phyloP scores from a whole-genome alignment of 2,113 vertebrate species.

The Phaethon lepturus region DNA sequence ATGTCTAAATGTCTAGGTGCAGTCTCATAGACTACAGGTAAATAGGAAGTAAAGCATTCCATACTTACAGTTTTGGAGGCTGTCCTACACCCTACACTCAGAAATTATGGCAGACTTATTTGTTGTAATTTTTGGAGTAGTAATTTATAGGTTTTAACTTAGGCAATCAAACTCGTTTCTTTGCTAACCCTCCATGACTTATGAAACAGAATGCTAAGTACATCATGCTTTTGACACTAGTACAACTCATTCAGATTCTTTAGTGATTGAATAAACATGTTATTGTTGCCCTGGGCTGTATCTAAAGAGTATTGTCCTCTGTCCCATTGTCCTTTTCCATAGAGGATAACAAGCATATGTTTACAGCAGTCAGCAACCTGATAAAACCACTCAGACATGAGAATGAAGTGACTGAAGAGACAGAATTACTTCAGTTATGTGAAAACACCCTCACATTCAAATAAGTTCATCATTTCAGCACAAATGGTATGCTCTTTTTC shows the following conservation, averaged over 20 bases:
- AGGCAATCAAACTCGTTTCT: background rate
- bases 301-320: background rate
- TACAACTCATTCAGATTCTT: background rate
- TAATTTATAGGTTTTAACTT: background rate
- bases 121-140: background rate
- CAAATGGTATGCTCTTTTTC: background rate
- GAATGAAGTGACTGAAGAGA: background rate
- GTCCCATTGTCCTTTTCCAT: background rate
- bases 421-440: background rate
- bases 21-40: background rate
- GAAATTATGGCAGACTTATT: background rate
- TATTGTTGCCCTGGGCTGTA: background rate
- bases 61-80: background rate
- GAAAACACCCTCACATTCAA: background rate
- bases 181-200: background rate
- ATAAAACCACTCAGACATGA: background rate
- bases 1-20: background rate
- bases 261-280: background rate
- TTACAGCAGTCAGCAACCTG: background rate
- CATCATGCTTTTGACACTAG: background rate
- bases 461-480: background rate
- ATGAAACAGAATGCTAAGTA: background rate
- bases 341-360: background rate
- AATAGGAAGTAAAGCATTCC: background rate
- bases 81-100: background rate